phyloP scores from a whole-genome alignment of 1,140 invertebrate genomes.

The Drosophila repleta region DNA sequence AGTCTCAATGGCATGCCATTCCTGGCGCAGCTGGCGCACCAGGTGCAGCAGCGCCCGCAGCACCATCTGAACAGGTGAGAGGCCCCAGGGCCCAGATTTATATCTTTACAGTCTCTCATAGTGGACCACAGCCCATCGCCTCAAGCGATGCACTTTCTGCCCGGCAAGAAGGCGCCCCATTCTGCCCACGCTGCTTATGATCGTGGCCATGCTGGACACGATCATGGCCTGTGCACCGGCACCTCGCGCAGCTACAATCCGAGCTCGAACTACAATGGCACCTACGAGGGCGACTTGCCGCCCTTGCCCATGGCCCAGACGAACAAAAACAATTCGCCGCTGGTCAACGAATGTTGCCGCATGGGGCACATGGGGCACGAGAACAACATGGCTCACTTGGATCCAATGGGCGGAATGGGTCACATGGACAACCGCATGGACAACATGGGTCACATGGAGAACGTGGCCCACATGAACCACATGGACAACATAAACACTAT shows the following conservation, averaged over 20 bases:
- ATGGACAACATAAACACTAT: neutral
- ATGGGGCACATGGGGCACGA: neutral
- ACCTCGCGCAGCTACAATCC: conserved; percentile 3
- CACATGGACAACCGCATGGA: neutral
- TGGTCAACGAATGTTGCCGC: neutral
- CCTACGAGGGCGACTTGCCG: conserved; percentile 26
- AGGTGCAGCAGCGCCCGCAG: conserved; percentile 37
- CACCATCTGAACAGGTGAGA: conserved; percentile 24
- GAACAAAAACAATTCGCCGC: neutral
- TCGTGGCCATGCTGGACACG: neutral
- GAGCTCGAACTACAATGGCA: neutral
- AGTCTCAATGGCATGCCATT: conserved; percentile 54
- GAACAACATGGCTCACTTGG: neutral
- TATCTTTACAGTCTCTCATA: neutral
- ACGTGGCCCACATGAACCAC: neutral
- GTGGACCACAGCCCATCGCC: conserved; percentile 10
- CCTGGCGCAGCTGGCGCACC: conserved; percentile 23
- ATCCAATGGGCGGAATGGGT: neutral
- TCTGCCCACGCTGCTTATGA: neutral
- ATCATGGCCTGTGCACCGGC: conserved; percentile 24
- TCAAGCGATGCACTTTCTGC: conserved; percentile 14
- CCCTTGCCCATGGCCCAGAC: neutral
- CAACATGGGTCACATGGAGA: neutral
- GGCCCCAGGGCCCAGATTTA: neutral
- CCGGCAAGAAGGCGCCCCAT: neutral